These are phyloP conservation scores for Coelinius sp. DNA, from an alignment of 2,888 invertebrate species.

Conservation along the genomic window DNA sequence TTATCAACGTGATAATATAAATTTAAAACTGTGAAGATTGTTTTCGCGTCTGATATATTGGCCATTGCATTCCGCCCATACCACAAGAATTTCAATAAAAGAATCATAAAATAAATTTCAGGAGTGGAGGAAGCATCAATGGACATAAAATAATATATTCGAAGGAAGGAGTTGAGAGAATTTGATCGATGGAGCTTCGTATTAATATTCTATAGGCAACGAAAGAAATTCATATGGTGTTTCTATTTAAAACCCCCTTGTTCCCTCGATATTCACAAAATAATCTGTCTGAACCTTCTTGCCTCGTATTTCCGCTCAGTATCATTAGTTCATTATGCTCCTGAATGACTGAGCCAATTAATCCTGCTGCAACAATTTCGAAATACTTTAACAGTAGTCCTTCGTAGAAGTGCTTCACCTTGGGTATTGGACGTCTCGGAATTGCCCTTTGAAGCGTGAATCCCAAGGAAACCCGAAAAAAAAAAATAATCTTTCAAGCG, in stretches of 20 bases:
- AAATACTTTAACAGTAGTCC: neutral
- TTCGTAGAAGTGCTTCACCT: neutral
- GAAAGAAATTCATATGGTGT: too few species aligned
- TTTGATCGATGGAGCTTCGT: too few species aligned
- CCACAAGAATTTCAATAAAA: neutral
- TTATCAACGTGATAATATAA: neutral
- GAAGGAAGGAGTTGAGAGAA: too few species aligned
- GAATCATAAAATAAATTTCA: too few species aligned
- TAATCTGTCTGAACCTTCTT: too few species aligned
- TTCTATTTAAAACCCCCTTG: too few species aligned
- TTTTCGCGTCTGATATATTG: neutral
- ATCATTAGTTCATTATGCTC: too few species aligned
- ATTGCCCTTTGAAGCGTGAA: constrained; percentile 15
- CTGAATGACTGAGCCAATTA: neutral
- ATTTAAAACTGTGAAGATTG: neutral
- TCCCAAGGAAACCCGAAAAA: constrained; percentile 14
- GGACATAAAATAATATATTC: too few species aligned
- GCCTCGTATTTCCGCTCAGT: too few species aligned
- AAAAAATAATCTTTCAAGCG: constrained; percentile 14
- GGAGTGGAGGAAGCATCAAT: too few species aligned
- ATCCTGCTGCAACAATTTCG: neutral
- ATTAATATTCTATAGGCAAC: too few species aligned
- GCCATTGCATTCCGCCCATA: neutral
- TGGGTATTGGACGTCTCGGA: neutral
- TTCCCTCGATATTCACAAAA: too few species aligned